These are phyloP conservation scores for Rhysida immarginata DNA, from an alignment of 1,140 invertebrate genomes.

Conservation along the genomic window DNA sequence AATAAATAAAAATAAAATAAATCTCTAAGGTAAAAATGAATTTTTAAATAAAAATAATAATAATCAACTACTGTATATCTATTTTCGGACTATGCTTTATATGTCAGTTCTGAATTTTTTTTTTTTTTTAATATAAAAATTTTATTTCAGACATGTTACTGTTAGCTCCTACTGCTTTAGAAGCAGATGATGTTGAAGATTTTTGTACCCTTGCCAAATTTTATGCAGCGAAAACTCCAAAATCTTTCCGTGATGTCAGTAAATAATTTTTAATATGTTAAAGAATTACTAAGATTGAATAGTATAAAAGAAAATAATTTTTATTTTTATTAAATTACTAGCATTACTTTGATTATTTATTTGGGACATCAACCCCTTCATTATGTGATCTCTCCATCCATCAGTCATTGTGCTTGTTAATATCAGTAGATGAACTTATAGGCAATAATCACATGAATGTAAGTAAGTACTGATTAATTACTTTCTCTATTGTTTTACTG, in stretches of 20 bases:
- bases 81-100: too few species aligned
- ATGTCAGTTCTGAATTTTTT: too few species aligned
- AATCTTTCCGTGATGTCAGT: slow-evolving; percentile 62
- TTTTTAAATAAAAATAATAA: too few species aligned
- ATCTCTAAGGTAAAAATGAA: too few species aligned
- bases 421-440: slow-evolving; percentile 72
- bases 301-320: too few species aligned
- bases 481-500: too few species aligned
- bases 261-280: too few species aligned
- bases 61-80: too few species aligned
- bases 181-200: slow-evolving; percentile 88
- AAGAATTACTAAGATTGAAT: too few species aligned
- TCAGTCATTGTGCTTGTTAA: slow-evolving; percentile 82
- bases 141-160: slow-evolving; percentile 39
- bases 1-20: too few species aligned
- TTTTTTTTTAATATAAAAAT: not conserved
- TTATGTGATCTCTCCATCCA: not conserved
- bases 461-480: too few species aligned
- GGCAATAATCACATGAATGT: slow-evolving; percentile 10
- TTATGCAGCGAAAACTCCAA: slow-evolving; percentile 79
- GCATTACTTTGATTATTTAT: not conserved
- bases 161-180: slow-evolving; percentile 65
- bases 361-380: not conserved
- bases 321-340: too few species aligned
- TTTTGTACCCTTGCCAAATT: slow-evolving; percentile 92